Evolutionary conservation across 1,140 invertebrate genomes (phyloP).

Genomic region (Atta texana): DNA sequence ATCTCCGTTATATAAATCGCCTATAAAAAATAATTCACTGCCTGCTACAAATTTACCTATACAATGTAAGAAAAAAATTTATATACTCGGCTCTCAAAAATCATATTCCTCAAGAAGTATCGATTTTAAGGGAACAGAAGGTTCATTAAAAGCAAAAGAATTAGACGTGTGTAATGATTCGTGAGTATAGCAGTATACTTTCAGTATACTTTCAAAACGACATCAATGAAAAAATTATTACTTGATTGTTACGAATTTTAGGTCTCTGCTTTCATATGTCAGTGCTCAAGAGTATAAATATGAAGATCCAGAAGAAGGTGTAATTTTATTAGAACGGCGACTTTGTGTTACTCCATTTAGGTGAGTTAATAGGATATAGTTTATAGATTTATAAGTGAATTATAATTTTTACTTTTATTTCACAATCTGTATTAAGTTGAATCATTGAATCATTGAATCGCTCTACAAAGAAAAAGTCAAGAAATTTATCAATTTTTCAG

Average conservation of each 20-base stretch:
- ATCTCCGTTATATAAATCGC: not conserved
- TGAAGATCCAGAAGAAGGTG: conserved; percentile 90
- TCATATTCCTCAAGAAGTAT: not conserved
- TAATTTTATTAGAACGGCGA: conserved; percentile 90
- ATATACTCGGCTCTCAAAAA: not conserved
- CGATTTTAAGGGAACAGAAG: not conserved
- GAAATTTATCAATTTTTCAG: conserved; percentile 28
- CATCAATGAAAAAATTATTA: conserved; percentile 2
- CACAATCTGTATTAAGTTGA: conserved; percentile 5
- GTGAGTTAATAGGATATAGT: conserved; percentile 80
- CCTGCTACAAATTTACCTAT: not conserved
- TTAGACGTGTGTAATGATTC: conserved; percentile 1
- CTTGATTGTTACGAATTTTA: conserved; percentile 11
- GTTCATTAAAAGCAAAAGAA: not conserved
- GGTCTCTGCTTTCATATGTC: conserved; percentile 51
- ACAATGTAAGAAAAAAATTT: not conserved
- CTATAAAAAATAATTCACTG: not conserved
- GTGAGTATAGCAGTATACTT: conserved; percentile 5
- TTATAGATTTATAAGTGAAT: not conserved
- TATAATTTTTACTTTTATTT: conserved; percentile 2
- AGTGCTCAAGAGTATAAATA: conserved; percentile 89
- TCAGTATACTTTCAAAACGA: not conserved
- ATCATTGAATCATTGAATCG: not conserved
- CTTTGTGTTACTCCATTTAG: conserved; percentile 86
- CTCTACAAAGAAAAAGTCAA: not conserved